Conservation (phyloP, 2,113 vertebrate species). For the Lophius piscatorius region DNA sequence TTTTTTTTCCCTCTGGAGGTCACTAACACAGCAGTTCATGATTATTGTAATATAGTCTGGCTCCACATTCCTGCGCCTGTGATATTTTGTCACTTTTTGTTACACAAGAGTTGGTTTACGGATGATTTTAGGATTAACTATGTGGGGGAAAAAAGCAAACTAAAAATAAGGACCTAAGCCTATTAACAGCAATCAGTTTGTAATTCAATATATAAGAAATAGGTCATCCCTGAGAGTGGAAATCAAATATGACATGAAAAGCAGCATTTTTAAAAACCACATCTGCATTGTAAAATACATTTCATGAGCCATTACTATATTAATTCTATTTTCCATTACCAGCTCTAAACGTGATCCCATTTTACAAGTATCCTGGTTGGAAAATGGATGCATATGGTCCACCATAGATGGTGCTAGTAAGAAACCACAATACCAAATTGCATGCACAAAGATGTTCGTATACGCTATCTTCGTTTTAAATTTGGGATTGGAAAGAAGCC, state of each 20-base stretch:
- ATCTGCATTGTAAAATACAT: slow-evolving; percentile 23
- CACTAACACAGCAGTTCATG: slow-evolving; percentile 46
- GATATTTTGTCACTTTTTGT: slow-evolving; percentile 60
- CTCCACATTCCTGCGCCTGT: slow-evolving; percentile 40
- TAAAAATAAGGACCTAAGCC: slow-evolving; percentile 63
- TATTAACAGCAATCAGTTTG: slow-evolving; percentile 58
- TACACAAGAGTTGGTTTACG: slow-evolving; percentile 38
- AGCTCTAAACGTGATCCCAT: slow-evolving; percentile 42
- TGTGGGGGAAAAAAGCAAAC: slow-evolving; percentile 12
- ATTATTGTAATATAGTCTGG: slow-evolving; percentile 58
- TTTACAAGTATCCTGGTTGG: slow-evolving; percentile 32
- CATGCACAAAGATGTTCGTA: too few relatives aligned
- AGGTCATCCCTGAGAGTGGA: slow-evolving; percentile 43
- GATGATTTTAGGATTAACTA: slow-evolving; percentile 51
- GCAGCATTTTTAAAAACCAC: slow-evolving; percentile 32
- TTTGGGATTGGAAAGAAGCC: too few relatives aligned
- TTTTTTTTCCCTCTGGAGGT: slow-evolving; percentile 41
- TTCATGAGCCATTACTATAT: slow-evolving; percentile 38
- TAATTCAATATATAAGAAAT: slow-evolving; percentile 62
- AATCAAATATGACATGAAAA: slow-evolving; percentile 51
- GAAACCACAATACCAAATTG: slow-evolving; percentile 1
- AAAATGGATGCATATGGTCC: slow-evolving; percentile 20
- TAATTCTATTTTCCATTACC: slow-evolving; percentile 40
- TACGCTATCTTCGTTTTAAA: too few relatives aligned
- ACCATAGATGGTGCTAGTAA: not conserved